Base-by-base conservation (phyloP, 2,797 vertebrate genomes). In the Fratercula arctica region DNA sequence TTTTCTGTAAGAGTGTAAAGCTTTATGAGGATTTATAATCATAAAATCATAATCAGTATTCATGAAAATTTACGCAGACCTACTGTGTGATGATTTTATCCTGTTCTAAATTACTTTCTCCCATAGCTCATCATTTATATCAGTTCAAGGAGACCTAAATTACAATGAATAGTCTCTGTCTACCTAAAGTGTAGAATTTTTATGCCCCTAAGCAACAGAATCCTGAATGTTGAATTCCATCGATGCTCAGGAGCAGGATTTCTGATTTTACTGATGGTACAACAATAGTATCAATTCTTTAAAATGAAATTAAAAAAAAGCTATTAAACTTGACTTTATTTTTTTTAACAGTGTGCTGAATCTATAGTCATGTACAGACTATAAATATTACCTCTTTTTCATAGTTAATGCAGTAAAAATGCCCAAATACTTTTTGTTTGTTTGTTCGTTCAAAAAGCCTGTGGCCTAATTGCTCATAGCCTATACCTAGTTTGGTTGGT, bases 101-200 rank as follows among this genome's bases (percentile, higher is more conserved):
- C 46, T 72, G 13, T 66, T 89, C 67, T 87, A 54, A 73, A 89
- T 39, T 77, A 56, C 23, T 90, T 94, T 88, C 26, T 93, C 35
- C 19, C 16, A 73, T 33, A 87, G 51, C 20, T 85, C 69, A 50
- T 46, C 13, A 78, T 89, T 95, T 87, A 20, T 90, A 94, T 96
- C 50, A 79, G 37, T 93, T 91, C 23, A 51, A 60, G 88, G 54
- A 41, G 41, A 94, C 85, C 48, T 74, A 84, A 93, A 93, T 93
- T 68, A 13, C 41, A 84, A 56, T 67, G 18, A 92, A 76, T 87
- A 80, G 77, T 29, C 37, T 91, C 63, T 51, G 5, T 37, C 45
- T 93, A 24, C 31, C 43, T 59, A 14, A 85, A 76, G 7, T 64
- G 11, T 43, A 59, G 51, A n/a, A 28, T 59, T 81, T 76, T 91